These are phyloP conservation scores for Tipula lateralis DNA, from an alignment of 2,888 invertebrate species.

Conservation along the genomic window DNA sequence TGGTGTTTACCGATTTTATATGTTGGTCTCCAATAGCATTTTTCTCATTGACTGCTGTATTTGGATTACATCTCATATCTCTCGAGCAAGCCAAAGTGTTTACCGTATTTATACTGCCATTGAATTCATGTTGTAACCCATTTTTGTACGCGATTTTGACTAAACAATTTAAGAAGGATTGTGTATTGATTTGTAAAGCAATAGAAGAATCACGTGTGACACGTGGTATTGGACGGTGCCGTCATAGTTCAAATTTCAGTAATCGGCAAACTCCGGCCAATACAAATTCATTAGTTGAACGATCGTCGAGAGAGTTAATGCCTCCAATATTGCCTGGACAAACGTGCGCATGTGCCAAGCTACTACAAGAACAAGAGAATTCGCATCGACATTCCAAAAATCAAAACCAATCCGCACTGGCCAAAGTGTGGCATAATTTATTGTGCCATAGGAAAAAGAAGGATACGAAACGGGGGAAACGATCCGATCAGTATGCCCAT, in stretches of 20 bases:
- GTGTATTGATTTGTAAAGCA: constrained; percentile 90
- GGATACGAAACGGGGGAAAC: constrained; percentile 49
- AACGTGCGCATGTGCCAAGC: constrained; percentile 50
- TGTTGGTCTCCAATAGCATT: constrained; percentile 99
- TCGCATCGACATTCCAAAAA: constrained; percentile 38
- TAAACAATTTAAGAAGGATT: constrained; percentile 96
- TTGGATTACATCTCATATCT: constrained; percentile 84
- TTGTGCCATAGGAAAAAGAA: constrained; percentile 41
- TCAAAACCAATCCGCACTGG: constrained; percentile 35
- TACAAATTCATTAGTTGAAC: constrained; percentile 76
- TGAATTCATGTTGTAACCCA: constrained; percentile 97
- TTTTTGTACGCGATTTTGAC: constrained; percentile 96
- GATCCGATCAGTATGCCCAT: constrained; percentile 65
- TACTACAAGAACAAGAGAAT: constrained; percentile 44
- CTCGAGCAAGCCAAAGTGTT: constrained; percentile 94
- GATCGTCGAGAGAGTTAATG: constrained; percentile 69
- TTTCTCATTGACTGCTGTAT: constrained; percentile 88
- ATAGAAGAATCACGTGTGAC: constrained; percentile 92
- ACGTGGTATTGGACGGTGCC: constrained; percentile 76
- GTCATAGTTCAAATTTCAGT: constrained; percentile 82
- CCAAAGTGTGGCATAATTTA: constrained; percentile 50
- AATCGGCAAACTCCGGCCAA: constrained; percentile 82
- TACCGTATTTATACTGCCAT: constrained; percentile 90
- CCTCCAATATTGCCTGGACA: constrained; percentile 52
- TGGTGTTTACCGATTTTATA: constrained; percentile 94